A percentile compares a stretch with the other conserved stretches of the same genome.
Evolutionary conservation across 2,113 vertebrate species (phyloP).

Genomic region (Connochaetes taurinus): DNA sequence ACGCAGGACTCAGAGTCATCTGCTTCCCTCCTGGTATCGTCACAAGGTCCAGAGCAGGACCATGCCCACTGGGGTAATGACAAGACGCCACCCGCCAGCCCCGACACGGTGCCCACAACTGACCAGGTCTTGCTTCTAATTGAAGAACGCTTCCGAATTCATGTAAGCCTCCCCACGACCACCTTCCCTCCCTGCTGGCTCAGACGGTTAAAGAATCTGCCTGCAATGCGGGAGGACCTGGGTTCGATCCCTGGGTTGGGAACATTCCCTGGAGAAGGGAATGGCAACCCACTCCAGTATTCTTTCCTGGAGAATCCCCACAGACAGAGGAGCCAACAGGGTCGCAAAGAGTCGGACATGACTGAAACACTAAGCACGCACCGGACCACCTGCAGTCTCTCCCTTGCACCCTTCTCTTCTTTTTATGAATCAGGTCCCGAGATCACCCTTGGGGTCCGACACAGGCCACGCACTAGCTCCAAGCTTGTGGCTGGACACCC

Average conservation of each 20-base stretch:
- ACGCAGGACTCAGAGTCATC: too few species aligned
- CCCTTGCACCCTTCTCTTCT: background rate
- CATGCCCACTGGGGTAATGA: fast-evolving
- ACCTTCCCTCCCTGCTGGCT: background rate
- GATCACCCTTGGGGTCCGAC: background rate
- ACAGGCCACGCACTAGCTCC: background rate
- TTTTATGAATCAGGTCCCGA: fast-evolving
- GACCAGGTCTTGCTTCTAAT: fast-evolving
- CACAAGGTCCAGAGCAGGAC: too few species aligned
- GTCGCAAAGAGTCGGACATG: fast-evolving
- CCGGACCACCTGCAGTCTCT: background rate
- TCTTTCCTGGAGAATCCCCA: background rate
- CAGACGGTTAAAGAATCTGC: background rate
- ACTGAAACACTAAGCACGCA: fast-evolving
- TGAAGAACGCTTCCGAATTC: too few species aligned
- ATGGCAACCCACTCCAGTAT: background rate
- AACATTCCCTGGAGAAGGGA: background rate
- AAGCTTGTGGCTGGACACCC: too few species aligned
- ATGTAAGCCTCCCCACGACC: fast-evolving
- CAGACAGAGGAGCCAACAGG: background rate
- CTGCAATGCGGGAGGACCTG: background rate
- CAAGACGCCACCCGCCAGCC: fast-evolving
- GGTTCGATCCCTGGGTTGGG: background rate
- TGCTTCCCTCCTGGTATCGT: too few species aligned
- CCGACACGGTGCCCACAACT: fast-evolving